Evolutionary conservation across 2,113 vertebrate species (phyloP).

Genomic region (Propithecus coquereli): DNA sequence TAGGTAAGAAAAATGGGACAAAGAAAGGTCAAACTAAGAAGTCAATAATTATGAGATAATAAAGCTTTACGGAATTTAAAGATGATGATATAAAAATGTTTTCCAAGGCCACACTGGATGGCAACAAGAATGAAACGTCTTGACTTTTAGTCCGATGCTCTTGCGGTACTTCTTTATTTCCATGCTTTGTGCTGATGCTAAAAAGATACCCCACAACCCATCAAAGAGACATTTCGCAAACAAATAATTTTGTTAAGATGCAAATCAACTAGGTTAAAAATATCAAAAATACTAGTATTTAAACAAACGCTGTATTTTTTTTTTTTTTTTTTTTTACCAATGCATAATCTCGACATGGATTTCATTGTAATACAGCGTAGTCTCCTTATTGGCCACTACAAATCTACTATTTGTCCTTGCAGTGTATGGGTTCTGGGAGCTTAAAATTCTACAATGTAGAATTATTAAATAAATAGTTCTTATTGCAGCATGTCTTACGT

Average conservation of each 20-base stretch:
- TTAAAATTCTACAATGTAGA: constrained; percentile 48
- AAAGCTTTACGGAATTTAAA: neutral
- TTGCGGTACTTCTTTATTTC: neutral
- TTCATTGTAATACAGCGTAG: constrained; percentile 62
- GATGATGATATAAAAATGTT: neutral
- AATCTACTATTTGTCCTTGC: constrained; percentile 73
- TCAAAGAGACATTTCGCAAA: constrained; percentile 71
- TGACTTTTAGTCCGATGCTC: neutral
- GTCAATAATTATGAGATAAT: neutral
- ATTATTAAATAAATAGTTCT: constrained; percentile 75
- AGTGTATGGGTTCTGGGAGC: constrained; percentile 51
- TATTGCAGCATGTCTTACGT: constrained; percentile 70
- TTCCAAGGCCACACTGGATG: neutral
- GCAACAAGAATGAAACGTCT: neutral
- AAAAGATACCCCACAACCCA: constrained; percentile 57
- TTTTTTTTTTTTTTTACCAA: constrained; percentile 28
- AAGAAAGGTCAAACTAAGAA: constrained; percentile 1
- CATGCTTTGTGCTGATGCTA: neutral
- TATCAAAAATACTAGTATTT: constrained; percentile 73
- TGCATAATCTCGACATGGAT: constrained; percentile 71
- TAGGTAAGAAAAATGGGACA: neutral
- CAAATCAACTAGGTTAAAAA: constrained; percentile 72
- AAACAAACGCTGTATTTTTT: constrained; percentile 71
- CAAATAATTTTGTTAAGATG: constrained; percentile 69
- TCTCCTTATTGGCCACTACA: constrained; percentile 45